Conservation (phyloP, 2,888 invertebrate species). For the Ennomos quercinarius region DNA sequence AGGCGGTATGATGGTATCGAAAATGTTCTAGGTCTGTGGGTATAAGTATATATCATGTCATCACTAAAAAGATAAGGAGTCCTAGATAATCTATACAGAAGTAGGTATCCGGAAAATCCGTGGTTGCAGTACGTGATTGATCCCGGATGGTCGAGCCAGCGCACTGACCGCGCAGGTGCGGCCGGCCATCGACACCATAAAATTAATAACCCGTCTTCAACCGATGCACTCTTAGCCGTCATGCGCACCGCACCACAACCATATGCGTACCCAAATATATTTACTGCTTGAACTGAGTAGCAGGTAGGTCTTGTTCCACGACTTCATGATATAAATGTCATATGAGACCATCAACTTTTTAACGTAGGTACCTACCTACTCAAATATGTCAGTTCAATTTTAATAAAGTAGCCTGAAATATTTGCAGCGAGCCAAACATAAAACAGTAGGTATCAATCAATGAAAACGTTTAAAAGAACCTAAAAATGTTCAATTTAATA, state of each 20-base stretch:
- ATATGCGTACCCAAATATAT: conserved; percentile 19
- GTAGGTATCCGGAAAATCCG: conserved; percentile 23
- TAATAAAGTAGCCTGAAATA: background rate
- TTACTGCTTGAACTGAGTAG: background rate
- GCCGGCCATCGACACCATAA: conserved; percentile 85
- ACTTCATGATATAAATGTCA: background rate
- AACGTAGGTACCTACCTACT: too few relatives aligned
- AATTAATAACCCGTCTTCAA: conserved; percentile 83
- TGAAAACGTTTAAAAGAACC: too few relatives aligned
- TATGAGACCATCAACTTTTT: background rate
- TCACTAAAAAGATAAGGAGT: too few relatives aligned
- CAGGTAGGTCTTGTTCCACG: background rate
- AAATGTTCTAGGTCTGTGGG: too few relatives aligned
- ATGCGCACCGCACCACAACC: conserved; percentile 41
- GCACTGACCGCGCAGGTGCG: conserved; percentile 83
- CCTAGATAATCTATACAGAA: too few relatives aligned
- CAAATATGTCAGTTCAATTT: too few relatives aligned
- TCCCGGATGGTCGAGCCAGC: conserved; percentile 55
- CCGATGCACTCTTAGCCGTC: conserved; percentile 76
- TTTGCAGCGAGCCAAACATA: background rate
- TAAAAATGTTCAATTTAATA: too few relatives aligned
- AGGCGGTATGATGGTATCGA: too few relatives aligned
- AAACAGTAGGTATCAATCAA: too few relatives aligned
- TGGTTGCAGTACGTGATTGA: conserved; percentile 68
- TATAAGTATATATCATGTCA: too few relatives aligned